Percentiles rank a stretch among this genome's conserved stretches.
These are phyloP conservation scores for Mustela nigripes DNA, from an alignment of 2,113 vertebrate species.

Conservation along the genomic window DNA sequence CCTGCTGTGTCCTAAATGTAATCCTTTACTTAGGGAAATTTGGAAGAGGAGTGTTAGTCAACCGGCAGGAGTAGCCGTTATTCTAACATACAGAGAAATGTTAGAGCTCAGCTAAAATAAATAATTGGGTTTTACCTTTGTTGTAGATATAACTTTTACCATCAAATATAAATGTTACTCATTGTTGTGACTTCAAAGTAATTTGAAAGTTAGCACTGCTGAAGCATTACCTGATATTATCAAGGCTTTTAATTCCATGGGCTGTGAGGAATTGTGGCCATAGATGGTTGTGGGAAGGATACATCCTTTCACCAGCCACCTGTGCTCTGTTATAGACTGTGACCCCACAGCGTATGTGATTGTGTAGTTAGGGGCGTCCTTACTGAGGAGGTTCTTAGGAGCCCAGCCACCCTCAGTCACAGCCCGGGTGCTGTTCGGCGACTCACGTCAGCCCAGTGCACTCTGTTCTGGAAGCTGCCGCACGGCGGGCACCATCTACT, in stretches of 20 bases:
- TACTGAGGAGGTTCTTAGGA: not conserved
- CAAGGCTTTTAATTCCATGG: conserved; percentile 14
- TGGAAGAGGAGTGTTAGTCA: not conserved
- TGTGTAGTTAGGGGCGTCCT: not conserved
- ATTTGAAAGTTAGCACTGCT: conserved; percentile 34
- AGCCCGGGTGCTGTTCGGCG: not conserved
- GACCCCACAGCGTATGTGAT: not conserved
- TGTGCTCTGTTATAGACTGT: not conserved
- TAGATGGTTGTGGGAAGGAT: fast-evolving
- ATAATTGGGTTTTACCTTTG: conserved; percentile 60
- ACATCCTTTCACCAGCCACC: not conserved
- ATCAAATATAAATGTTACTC: conserved; percentile 22
- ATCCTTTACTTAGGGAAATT: conserved; percentile 7
- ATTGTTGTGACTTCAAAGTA: conserved; percentile 48
- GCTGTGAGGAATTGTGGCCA: not conserved
- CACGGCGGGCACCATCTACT: not conserved
- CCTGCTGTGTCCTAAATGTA: not conserved
- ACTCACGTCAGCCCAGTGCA: not conserved
- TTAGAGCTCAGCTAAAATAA: conserved; percentile 39
- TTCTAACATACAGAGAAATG: not conserved
- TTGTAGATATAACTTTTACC: conserved; percentile 40
- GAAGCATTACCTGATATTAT: not conserved
- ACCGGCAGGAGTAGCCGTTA: not conserved
- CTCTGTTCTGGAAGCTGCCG: not conserved
- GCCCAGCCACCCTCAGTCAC: not conserved